Percentiles rank a stretch among this genome's conserved stretches.
phyloP scores from a whole-genome alignment of 2,888 invertebrate species.

The Acanthopleura granulata region DNA sequence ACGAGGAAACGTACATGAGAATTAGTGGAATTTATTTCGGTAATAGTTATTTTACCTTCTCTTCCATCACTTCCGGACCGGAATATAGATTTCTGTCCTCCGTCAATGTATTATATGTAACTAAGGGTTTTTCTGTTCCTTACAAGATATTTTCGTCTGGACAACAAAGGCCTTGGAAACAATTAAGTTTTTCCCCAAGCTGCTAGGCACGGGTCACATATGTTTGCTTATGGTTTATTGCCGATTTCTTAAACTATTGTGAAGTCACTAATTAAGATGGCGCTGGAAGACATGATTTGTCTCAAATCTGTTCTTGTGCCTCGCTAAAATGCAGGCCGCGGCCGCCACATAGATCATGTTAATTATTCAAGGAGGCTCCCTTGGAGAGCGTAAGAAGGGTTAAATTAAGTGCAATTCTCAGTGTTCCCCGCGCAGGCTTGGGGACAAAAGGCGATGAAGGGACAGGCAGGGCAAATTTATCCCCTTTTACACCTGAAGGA shows the following conservation, averaged over 20 bases:
- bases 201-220: background rate
- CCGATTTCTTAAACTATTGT: background rate
- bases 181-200: background rate
- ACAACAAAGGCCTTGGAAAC: too few relatives aligned
- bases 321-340: background rate
- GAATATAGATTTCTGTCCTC: too few relatives aligned
- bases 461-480: background rate
- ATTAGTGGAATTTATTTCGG: too few relatives aligned
- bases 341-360: conserved; percentile 8
- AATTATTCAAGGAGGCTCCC: conserved; percentile 7
- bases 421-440: background rate
- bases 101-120: too few relatives aligned
- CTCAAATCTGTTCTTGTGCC: background rate
- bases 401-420: background rate
- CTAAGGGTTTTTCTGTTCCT: too few relatives aligned
- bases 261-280: background rate
- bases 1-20: too few relatives aligned
- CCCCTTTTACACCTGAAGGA: background rate
- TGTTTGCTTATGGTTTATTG: background rate
- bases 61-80: too few relatives aligned
- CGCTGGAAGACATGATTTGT: background rate
- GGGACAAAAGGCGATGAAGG: conserved; percentile 2
- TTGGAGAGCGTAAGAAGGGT: background rate
- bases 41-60: too few relatives aligned
- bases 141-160: too few relatives aligned